These are phyloP conservation scores for Cataglyphis livida DNA, from an alignment of 2,888 invertebrate genomes.

Conservation along the genomic window DNA sequence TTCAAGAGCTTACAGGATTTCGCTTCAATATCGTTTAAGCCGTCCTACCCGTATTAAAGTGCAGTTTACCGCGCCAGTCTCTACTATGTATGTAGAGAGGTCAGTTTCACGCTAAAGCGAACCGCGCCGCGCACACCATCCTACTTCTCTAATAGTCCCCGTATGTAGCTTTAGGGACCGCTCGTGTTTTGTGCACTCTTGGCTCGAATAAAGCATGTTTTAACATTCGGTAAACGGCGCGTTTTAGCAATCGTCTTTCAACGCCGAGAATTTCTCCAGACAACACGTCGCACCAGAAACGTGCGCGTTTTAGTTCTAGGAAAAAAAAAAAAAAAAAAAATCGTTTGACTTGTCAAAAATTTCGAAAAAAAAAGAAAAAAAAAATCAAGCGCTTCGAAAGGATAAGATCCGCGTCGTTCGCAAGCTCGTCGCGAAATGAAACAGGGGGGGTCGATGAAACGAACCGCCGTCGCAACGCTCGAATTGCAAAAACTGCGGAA, in stretches of 20 bases:
- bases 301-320: not conserved
- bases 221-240: constrained; percentile 34
- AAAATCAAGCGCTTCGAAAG: not conserved
- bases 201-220: constrained; percentile 39
- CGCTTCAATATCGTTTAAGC: constrained; percentile 76
- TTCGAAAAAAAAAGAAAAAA: not conserved
- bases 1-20: constrained; percentile 71
- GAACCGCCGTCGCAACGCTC: not conserved
- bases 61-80: constrained; percentile 74
- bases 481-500: constrained; percentile 13
- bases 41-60: constrained; percentile 71
- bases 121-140: constrained; percentile 62
- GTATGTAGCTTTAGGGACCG: constrained; percentile 29
- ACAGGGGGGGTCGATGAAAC: constrained; percentile 8
- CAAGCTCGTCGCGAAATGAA: constrained; percentile 13
- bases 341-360: not conserved
- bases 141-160: constrained; percentile 46
- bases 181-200: constrained; percentile 39
- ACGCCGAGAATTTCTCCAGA: not conserved
- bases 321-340: not conserved
- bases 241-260: constrained; percentile 28
- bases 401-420: not conserved
- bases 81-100: constrained; percentile 68
- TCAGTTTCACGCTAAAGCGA: constrained; percentile 76
- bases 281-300: not conserved